These are phyloP conservation scores for Volucella inanis DNA, from an alignment of 2,888 invertebrate species.

Conservation along the genomic window DNA sequence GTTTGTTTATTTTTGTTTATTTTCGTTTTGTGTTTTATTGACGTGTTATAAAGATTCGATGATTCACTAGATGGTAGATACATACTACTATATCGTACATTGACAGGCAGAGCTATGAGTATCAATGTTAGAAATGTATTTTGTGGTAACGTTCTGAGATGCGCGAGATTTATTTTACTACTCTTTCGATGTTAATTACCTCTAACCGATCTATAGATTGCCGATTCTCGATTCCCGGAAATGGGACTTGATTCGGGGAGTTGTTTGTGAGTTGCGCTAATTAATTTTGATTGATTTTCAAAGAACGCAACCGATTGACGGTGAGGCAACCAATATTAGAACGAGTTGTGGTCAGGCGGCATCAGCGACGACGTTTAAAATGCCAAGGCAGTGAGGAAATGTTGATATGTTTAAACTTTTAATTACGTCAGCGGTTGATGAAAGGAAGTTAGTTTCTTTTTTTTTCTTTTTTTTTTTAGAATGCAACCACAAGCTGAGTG, in stretches of 20 bases:
- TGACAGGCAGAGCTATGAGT: not conserved
- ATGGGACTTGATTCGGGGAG: slow-evolving; percentile 54
- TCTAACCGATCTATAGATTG: slow-evolving; percentile 27
- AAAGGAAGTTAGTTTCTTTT: no score
- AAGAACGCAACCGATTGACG: slow-evolving; percentile 11
- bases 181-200: slow-evolving; percentile 42
- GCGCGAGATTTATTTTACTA: slow-evolving; percentile 52
- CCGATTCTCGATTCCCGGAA: slow-evolving; percentile 45
- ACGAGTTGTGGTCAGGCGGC: no score
- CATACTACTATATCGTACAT: no score
- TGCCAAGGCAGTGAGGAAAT: not conserved
- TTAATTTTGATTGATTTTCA: slow-evolving; percentile 63
- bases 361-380: no score
- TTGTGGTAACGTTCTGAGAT: slow-evolving; percentile 48
- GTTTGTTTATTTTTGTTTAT: not conserved
- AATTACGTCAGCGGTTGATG: no score
- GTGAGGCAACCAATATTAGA: no score
- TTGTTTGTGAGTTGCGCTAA: slow-evolving; percentile 34
- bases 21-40: slow-evolving; percentile 48
- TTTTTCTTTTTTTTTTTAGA: no score
- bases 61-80: slow-evolving; percentile 32
- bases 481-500: no score
- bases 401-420: not conserved
- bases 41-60: slow-evolving; percentile 47
- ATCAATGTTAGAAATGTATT: slow-evolving; percentile 23